Evolutionary conservation across 2,888 invertebrate genomes (phyloP).

Genomic region (Linnaemya vulpina): DNA sequence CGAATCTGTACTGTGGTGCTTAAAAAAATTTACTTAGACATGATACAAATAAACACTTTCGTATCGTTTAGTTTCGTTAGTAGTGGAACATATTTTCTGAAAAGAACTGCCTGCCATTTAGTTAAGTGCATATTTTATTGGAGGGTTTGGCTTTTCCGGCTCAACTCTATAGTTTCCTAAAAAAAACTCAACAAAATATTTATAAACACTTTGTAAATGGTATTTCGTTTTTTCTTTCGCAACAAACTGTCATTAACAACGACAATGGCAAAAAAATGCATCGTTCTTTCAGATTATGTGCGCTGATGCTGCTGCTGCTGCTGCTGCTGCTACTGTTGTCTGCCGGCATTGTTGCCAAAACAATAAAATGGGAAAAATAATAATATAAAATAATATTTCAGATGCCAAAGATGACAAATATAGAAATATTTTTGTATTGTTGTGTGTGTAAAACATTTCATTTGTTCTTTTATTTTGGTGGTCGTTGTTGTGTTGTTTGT

Average conservation of each 20-base stretch:
- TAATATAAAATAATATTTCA: conserved; percentile 47
- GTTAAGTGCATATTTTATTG: neutral
- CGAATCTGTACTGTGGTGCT: too few relatives aligned
- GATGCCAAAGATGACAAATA: conserved; percentile 67
- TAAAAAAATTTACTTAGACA: too few relatives aligned
- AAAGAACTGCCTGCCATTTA: neutral
- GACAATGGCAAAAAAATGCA: conserved; percentile 53
- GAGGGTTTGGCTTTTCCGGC: conserved; percentile 80
- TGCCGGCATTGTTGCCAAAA: conserved; percentile 59
- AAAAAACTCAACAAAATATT: neutral
- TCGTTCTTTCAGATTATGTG: conserved; percentile 8
- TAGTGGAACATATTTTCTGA: neutral
- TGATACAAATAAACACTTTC: too few relatives aligned
- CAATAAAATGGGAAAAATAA: conserved; percentile 55
- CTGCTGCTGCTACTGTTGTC: conserved; percentile 40
- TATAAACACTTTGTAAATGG: conserved; percentile 23
- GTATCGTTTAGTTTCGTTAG: neutral
- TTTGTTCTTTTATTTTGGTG: conserved; percentile 40
- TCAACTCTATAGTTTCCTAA: conserved; percentile 71
- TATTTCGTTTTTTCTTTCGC: conserved; percentile 28
- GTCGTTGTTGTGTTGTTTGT: neutral
- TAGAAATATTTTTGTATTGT: conserved; percentile 59
- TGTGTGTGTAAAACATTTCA: conserved; percentile 26
- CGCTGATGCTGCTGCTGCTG: neutral
- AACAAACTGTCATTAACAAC: conserved; percentile 55